phyloP scores from a whole-genome alignment of 1,140 invertebrate genomes.

The Drosophila gunungcola region DNA sequence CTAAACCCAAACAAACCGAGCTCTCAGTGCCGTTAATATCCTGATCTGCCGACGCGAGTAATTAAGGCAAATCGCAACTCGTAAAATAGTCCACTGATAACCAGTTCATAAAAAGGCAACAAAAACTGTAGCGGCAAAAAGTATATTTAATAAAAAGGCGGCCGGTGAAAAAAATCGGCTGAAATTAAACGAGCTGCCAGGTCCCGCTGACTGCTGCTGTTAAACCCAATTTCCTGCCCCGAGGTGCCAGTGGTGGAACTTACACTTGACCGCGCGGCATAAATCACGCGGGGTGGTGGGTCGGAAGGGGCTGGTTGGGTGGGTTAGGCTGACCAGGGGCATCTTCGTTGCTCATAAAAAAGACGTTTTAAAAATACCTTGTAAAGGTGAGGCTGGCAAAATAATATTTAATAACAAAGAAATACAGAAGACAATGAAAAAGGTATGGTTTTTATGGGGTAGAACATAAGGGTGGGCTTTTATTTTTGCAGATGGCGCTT shows the following conservation, averaged over 20 bases:
- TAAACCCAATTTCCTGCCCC: constrained; percentile 75
- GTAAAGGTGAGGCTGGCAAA: constrained; percentile 62
- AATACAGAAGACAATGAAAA: constrained; percentile 68
- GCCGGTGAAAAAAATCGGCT: constrained; percentile 53
- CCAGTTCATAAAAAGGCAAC: constrained; percentile 67
- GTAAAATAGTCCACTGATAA: constrained; percentile 64
- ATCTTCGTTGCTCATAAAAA: constrained; percentile 65
- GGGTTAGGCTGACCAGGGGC: constrained; percentile 17
- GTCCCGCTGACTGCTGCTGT: constrained; percentile 49
- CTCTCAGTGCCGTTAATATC: constrained; percentile 36
- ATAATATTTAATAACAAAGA: constrained; percentile 76
- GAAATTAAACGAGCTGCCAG: constrained; percentile 77
- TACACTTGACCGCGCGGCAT: constrained; percentile 80
- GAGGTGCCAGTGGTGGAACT: constrained; percentile 63
- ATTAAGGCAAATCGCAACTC: constrained; percentile 78
- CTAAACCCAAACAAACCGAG: constrained; percentile 31
- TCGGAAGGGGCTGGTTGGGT: constrained; percentile 3
- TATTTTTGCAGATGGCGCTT: background rate
- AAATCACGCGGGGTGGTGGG: constrained; percentile 56
- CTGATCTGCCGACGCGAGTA: constrained; percentile 58
- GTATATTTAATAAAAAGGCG: constrained; percentile 75
- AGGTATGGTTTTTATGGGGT: constrained; percentile 33
- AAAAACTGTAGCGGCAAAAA: constrained; percentile 14
- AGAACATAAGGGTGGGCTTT: background rate
- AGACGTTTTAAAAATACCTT: constrained; percentile 40